Base-by-base conservation (phyloP, 2,113 vertebrate species). In the Tringa solitaria region DNA sequence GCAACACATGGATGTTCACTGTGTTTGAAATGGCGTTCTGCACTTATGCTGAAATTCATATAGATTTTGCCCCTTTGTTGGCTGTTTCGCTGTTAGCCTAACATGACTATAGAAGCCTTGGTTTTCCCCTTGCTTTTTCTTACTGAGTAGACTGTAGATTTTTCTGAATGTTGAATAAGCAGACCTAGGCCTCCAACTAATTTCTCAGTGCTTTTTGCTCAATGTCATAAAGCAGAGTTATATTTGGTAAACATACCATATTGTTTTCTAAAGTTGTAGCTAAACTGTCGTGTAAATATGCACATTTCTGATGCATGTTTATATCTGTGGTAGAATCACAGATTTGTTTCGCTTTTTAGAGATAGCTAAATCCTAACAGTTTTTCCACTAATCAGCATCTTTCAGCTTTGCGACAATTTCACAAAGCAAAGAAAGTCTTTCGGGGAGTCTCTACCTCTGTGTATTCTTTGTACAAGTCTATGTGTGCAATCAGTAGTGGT, bases 1-100 rank as follows among this genome's bases (percentile, higher is more conserved):
- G 96, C 93, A 73, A 82, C 81, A 94, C 22, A 1, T 68, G 96
- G 92, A 74, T 94, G 95, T 78, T 97, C 96, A 90, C 95, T 89
- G 94, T 97, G 96, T 96, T 90, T 96, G 96, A 92, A 93, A 90
- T 94, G 93, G 87, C 86, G 65, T 81, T 97, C 85, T 84, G 97
- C 96, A 96, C 96, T 54, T 90, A 33, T 83, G 93, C 97, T 97
- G 94, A 83, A 90, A 93, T 70, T 84, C 14, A 30, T 75, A 48
- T 72, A 90, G 84, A 85, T 51, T 93, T 93, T 96, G 77, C 68
- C 87, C 85, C 41, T 84, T 92, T 84, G 79, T 83, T 93, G 92
- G 80, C 33, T 94, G 93, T 92, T 96, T 53, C 12, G 93, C 96
- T 96, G 16, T 92, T 84, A 76, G 33, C 90, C 93, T 98, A 97